Conservation (phyloP, 2,113 vertebrate species). For the Climacteris rufus region DNA sequence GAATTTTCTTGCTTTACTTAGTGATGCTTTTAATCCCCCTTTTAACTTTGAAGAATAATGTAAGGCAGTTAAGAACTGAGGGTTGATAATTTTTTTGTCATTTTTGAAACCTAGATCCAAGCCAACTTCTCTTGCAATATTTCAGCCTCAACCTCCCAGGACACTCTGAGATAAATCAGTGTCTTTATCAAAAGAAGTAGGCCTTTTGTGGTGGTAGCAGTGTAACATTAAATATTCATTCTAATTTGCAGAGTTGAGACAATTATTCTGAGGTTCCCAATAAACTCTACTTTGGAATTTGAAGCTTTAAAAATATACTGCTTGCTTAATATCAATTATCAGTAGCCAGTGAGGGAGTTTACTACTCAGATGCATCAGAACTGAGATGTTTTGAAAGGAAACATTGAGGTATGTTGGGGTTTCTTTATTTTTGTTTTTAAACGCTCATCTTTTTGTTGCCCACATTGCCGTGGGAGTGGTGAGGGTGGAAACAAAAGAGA, state of each 20-base stretch:
- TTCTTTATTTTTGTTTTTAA: neutral
- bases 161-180: neutral
- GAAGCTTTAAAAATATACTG: neutral
- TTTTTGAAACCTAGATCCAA: conserved; percentile 27
- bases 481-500: neutral
- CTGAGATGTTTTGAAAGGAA: neutral
- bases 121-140: neutral
- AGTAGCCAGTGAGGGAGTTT: neutral
- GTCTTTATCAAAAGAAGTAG: neutral
- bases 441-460: neutral
- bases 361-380: neutral
- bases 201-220: neutral
- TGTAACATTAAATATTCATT: conserved; percentile 24
- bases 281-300: conserved; percentile 2
- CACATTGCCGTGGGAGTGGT: neutral
- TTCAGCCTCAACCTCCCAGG: conserved; percentile 4
- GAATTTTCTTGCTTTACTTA: conserved; percentile 48
- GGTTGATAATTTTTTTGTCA: conserved; percentile 14
- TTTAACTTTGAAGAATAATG: conserved; percentile 33
- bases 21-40: conserved; percentile 30
- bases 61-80: conserved; percentile 10
- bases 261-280: neutral
- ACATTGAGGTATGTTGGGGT: neutral
- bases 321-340: neutral
- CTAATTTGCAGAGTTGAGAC: neutral